Evolutionary conservation across 92 coral and sea anemone species (phyloP).

Genomic region (Palythoa grandis): DNA sequence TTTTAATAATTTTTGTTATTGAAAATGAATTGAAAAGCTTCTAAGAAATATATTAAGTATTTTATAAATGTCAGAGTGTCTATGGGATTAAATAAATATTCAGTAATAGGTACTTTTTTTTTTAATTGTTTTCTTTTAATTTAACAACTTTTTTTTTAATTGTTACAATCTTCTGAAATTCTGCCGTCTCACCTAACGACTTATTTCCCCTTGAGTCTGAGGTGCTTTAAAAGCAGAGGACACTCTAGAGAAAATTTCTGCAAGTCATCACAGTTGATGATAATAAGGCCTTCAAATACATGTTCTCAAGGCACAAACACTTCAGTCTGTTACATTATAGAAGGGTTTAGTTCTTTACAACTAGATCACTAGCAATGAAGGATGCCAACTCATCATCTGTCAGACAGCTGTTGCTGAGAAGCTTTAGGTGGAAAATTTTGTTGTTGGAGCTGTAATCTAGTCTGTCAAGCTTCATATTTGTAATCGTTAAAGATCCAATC

Average conservation of each 20-base stretch:
- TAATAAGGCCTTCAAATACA: constrained; percentile 40
- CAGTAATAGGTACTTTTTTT: constrained; percentile 30
- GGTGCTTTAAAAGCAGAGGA: constrained; percentile 33
- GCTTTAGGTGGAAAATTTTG: constrained; percentile 27
- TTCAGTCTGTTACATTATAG: background rate
- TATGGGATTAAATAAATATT: background rate
- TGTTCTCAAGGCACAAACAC: background rate
- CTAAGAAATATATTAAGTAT: no score
- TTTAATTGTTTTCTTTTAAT: no score
- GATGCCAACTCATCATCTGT: constrained; percentile 35
- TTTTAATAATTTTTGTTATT: no score
- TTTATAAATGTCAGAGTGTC: no score
- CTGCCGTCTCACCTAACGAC: constrained; percentile 24
- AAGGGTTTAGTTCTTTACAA: constrained; percentile 31
- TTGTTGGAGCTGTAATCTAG: constrained; percentile 23
- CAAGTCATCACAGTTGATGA: constrained; percentile 33
- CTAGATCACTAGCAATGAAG: constrained; percentile 28
- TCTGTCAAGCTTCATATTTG: constrained; percentile 33
- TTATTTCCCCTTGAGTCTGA: constrained; percentile 35
- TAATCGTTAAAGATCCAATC: constrained; percentile 43
- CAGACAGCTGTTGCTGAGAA: constrained; percentile 34
- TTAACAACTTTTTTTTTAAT: no score
- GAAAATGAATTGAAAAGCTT: no score
- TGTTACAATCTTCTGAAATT: constrained; percentile 37
- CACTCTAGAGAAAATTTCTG: constrained; percentile 38